Percentiles rank a stretch among this genome's conserved stretches.
Evolutionary conservation across 2,888 invertebrate genomes (phyloP).

Genomic region (Notodonta dromedarius): DNA sequence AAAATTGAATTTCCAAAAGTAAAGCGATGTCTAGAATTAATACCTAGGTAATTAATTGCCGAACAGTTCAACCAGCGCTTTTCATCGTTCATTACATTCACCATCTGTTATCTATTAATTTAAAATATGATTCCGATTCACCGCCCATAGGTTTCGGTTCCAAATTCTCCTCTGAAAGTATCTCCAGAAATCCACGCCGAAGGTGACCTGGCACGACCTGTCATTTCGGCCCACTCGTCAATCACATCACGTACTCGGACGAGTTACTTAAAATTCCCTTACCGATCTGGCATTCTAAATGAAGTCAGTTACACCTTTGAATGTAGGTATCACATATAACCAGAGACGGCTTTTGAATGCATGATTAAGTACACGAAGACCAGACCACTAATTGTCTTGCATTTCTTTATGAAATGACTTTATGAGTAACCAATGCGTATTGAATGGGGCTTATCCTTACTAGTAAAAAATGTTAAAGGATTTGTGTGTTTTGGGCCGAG

Average conservation of each 20-base stretch:
- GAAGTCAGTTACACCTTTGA: constrained; percentile 58
- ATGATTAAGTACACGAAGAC: background rate
- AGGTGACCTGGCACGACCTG: constrained; percentile 29
- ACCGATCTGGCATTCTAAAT: constrained; percentile 74
- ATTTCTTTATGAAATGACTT: background rate
- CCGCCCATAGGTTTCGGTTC: no score
- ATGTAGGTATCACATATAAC: constrained; percentile 27
- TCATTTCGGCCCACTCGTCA: constrained; percentile 44
- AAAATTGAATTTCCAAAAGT: no score
- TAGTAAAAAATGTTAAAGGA: no score
- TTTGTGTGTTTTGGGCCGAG: no score
- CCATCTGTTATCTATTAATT: no score
- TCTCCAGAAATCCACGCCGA: constrained; percentile 6
- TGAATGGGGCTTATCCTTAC: no score
- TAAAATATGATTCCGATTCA: no score
- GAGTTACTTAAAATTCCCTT: constrained; percentile 74
- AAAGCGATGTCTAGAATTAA: no score
- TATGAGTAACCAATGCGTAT: background rate
- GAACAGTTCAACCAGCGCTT: no score
- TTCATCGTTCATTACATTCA: no score
- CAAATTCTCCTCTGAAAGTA: constrained; percentile 3
- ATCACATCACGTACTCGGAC: constrained; percentile 69
- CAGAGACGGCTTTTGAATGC: constrained; percentile 1
- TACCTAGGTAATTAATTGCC: no score
- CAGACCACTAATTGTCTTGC: background rate